A percentile compares a stretch with the other conserved stretches of the same genome.
Evolutionary conservation across 1,140 invertebrate species (phyloP).

Genomic region (Whitmania pigra): DNA sequence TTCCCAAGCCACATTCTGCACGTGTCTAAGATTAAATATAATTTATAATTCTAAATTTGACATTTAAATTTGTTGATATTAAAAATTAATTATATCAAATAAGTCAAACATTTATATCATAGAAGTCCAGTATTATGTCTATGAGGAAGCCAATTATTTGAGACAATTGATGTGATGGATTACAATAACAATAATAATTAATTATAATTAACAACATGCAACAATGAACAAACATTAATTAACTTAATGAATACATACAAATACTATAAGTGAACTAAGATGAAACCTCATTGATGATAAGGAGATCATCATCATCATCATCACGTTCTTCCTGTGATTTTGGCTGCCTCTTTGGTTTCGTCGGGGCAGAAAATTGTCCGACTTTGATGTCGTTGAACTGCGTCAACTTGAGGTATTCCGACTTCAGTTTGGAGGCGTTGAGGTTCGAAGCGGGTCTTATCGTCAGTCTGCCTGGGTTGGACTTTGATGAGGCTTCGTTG

Average conservation of each 20-base stretch:
- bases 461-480: slow-evolving; percentile 21
- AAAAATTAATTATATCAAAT: slow-evolving; percentile 20
- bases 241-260: too few relatives aligned
- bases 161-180: too few relatives aligned
- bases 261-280: not conserved
- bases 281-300: slow-evolving; percentile 13
- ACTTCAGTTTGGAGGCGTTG: slow-evolving; percentile 11
- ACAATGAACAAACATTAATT: not conserved
- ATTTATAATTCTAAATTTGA: too few relatives aligned
- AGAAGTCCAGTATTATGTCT: too few relatives aligned
- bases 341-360: slow-evolving; percentile 4
- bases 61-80: slow-evolving; percentile 25
- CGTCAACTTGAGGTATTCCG: slow-evolving; percentile 22
- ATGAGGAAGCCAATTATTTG: too few relatives aligned
- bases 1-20: not conserved
- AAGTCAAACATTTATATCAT: too few relatives aligned
- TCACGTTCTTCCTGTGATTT: slow-evolving; percentile 16
- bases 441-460: slow-evolving; percentile 24
- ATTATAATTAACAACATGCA: too few relatives aligned
- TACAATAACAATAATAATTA: slow-evolving; percentile 17
- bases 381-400: slow-evolving; percentile 24
- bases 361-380: slow-evolving; percentile 20
- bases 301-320: slow-evolving; percentile 21
- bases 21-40: too few relatives aligned
- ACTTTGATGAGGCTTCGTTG: not conserved